A percentile compares a stretch with the other conserved stretches of the same genome.
Conservation (phyloP, 1,140 invertebrate genomes). For the Anastrepha ludens region DNA sequence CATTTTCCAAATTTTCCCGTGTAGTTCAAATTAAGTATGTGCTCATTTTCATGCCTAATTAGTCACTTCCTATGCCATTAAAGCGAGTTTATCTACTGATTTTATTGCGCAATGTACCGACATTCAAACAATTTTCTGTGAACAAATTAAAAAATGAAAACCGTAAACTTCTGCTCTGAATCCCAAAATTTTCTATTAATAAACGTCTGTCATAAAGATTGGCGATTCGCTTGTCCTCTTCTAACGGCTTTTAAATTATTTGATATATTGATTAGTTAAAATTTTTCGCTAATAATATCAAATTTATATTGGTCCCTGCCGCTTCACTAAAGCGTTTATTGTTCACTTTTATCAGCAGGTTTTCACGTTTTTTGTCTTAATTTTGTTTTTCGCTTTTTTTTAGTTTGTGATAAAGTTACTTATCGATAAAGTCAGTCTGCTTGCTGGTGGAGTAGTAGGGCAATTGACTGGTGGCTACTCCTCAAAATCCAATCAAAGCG, state of each 20-base stretch:
- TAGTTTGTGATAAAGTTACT: background rate
- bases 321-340: background rate
- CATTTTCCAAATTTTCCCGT: no score
- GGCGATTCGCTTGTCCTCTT: background rate
- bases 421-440: background rate
- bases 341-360: background rate
- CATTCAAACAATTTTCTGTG: no score
- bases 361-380: background rate
- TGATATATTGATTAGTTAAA: background rate
- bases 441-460: background rate
- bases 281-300: background rate
- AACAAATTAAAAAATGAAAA: background rate
- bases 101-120: no score
- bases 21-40: no score
- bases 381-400: no score
- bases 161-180: background rate
- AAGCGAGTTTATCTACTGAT: no score
- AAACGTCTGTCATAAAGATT: background rate
- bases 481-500: conserved; percentile 1
- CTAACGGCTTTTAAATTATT: background rate
- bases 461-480: background rate
- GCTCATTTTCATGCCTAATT: no score
- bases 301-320: background rate
- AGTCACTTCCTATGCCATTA: no score
- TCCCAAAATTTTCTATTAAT: background rate